phyloP scores from a whole-genome alignment of 2,113 vertebrate genomes.

The Callipepla squamata region DNA sequence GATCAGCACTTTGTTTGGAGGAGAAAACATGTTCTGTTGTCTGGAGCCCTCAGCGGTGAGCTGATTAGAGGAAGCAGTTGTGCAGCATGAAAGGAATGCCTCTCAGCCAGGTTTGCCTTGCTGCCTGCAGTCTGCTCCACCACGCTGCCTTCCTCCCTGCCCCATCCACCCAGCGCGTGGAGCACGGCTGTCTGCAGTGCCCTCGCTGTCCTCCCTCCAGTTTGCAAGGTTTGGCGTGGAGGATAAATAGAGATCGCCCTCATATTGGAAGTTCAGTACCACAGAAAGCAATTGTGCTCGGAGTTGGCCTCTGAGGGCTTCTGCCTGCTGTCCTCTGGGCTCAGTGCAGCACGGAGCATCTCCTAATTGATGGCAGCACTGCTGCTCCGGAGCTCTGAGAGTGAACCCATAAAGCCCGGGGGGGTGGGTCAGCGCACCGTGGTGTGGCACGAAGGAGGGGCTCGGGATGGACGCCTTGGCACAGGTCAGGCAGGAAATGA shows the following conservation, averaged over 20 bases:
- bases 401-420: neutral
- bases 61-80: neutral
- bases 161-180: neutral
- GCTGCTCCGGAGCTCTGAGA: neutral
- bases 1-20: slow-evolving; percentile 7
- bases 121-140: neutral
- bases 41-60: neutral
- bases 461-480: neutral
- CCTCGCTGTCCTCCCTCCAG: neutral
- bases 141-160: neutral
- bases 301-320: neutral
- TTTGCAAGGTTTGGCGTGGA: neutral
- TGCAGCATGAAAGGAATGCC: neutral
- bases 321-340: neutral
- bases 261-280: neutral
- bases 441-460: neutral
- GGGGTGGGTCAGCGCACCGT: neutral
- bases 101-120: neutral
- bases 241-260: neutral
- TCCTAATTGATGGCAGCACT: neutral
- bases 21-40: neutral
- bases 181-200: neutral
- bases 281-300: neutral
- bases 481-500: neutral
- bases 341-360: neutral